A percentile compares a stretch with the other conserved stretches of the same genome.
Conservation (phyloP, 2,888 invertebrate genomes). For the Shargacucullia verbasci region DNA sequence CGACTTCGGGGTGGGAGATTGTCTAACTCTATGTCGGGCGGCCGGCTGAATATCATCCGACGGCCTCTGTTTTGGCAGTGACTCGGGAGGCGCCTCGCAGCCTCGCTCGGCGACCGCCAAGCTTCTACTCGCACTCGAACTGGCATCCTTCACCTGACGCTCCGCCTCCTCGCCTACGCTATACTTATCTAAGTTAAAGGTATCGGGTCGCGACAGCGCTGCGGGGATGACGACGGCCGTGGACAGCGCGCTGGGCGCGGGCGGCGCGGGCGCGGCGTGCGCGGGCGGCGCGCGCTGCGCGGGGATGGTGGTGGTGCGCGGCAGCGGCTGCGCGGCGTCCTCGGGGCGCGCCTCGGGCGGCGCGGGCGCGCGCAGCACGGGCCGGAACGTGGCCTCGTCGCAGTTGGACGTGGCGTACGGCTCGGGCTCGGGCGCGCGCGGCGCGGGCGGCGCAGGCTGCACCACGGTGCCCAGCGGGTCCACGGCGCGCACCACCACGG, state of each 20-base stretch:
- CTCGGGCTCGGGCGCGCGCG: slow-evolving; percentile 81
- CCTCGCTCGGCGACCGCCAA: slow-evolving; percentile 60
- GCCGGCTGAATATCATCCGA: slow-evolving; percentile 78
- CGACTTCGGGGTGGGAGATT: slow-evolving; percentile 77
- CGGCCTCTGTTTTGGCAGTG: slow-evolving; percentile 76
- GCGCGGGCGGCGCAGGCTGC: slow-evolving; percentile 72
- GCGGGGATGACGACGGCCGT: slow-evolving; percentile 61
- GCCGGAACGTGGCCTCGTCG: slow-evolving; percentile 92
- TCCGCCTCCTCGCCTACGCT: slow-evolving; percentile 54
- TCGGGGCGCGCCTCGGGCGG: slow-evolving; percentile 68
- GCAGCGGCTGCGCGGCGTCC: slow-evolving; percentile 72
- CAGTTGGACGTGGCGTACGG: slow-evolving; percentile 84
- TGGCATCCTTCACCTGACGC: slow-evolving; percentile 58
- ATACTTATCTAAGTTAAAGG: slow-evolving; percentile 58
- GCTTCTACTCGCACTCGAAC: slow-evolving; percentile 59
- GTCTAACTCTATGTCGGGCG: slow-evolving; percentile 73
- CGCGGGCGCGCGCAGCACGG: slow-evolving; percentile 89
- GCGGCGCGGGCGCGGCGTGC: slow-evolving; percentile 48
- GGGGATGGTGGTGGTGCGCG: slow-evolving; percentile 79
- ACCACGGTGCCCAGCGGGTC: slow-evolving; percentile 88
- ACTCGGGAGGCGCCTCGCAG: slow-evolving; percentile 58
- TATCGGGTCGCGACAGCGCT: slow-evolving; percentile 48
- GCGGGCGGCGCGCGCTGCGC: slow-evolving; percentile 66
- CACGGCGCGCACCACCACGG: slow-evolving; percentile 91
- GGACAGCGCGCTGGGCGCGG: slow-evolving; percentile 47